These are phyloP conservation scores for Macrostomum cliftonense DNA, from an alignment of 2,888 invertebrate species.

Conservation along the genomic window DNA sequence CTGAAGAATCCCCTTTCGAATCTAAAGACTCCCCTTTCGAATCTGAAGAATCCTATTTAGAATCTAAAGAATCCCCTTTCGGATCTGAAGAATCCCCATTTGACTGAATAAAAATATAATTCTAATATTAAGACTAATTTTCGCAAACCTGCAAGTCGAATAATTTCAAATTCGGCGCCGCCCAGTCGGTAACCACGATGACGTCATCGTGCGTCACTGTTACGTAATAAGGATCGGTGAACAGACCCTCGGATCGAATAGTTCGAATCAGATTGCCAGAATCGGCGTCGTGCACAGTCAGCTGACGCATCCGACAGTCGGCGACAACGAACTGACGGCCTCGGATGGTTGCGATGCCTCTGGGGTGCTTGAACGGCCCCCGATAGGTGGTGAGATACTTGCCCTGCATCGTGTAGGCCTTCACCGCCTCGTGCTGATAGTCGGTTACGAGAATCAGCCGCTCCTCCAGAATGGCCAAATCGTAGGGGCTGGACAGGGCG, in stretches of 20 bases:
- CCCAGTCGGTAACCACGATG: conserved; percentile 26
- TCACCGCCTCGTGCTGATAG: conserved; percentile 22
- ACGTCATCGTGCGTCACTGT: conserved; percentile 20
- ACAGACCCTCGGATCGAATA: conserved; percentile 12
- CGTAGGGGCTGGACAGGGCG: conserved; percentile 19
- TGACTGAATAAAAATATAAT: too few species aligned
- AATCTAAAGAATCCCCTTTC: too few species aligned
- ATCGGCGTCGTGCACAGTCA: conserved; percentile 21
- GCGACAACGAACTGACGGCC: conserved; percentile 24
- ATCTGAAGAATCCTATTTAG: too few species aligned
- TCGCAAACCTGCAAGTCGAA: conserved; percentile 9
- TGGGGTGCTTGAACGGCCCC: conserved; percentile 20
- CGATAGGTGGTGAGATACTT: too few species aligned
- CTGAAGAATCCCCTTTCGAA: too few species aligned
- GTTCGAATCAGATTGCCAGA: conserved; percentile 17
- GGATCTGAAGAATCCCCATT: too few species aligned
- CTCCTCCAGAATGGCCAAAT: conserved; percentile 20
- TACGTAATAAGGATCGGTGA: conserved; percentile 29
- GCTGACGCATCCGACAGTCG: conserved; percentile 19
- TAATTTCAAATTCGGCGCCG: conserved; percentile 18
- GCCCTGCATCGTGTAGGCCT: conserved; percentile 5
- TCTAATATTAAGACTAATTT: too few species aligned
- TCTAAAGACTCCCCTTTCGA: too few species aligned
- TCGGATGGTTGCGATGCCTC: conserved; percentile 22
- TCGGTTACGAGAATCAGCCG: conserved; percentile 27